Conservation (phyloP, 2,113 vertebrate genomes). For the Axis porcinus region DNA sequence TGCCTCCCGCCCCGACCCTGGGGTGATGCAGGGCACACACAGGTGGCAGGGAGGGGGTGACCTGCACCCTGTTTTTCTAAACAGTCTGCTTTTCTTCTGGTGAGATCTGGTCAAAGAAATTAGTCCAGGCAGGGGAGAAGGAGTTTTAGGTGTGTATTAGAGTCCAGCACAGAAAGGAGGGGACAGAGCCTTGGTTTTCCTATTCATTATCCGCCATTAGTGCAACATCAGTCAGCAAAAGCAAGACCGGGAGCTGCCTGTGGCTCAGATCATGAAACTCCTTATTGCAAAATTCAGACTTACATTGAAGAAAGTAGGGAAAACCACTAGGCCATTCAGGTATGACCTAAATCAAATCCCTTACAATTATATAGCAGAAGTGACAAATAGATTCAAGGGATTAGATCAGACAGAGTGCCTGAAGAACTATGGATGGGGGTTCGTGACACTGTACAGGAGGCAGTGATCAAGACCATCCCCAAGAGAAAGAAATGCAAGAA, state of each 20-base stretch:
- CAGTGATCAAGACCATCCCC: neutral
- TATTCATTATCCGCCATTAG: neutral
- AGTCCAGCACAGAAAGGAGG: neutral
- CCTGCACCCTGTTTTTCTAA: neutral
- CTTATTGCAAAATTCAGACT: neutral
- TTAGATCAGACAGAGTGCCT: neutral
- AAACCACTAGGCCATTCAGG: neutral
- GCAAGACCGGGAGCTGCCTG: neutral
- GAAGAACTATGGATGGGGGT: neutral
- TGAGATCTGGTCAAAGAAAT: neutral
- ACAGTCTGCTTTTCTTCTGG: neutral
- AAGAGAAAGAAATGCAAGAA: neutral
- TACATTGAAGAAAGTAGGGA: neutral
- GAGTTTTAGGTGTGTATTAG: neutral
- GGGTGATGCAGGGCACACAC: rapidly evolving
- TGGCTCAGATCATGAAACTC: neutral
- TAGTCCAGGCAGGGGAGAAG: neutral
- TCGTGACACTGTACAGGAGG: neutral
- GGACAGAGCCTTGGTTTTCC: neutral
- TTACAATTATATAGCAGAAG: neutral
- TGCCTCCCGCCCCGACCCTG: neutral
- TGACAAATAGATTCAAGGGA: neutral
- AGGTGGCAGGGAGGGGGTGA: neutral
- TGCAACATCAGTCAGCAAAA: neutral
- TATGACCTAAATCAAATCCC: neutral